Evolutionary conservation across 2,113 vertebrate genomes (phyloP), one percentile per base, ranked within the genome.

Genomic region (Solea solea): DNA sequence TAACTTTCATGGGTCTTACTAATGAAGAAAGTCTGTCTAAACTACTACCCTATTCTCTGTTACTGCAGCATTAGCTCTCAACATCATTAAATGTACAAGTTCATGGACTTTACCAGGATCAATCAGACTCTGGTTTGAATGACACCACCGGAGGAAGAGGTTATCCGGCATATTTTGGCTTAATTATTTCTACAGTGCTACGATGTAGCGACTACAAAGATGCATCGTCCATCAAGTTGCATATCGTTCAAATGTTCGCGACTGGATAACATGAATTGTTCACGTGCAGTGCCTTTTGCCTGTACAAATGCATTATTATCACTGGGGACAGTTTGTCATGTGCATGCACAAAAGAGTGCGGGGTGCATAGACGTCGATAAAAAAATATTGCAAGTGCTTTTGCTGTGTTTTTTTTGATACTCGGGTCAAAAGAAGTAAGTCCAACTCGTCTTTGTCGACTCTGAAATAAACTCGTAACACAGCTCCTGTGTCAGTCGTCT

Each of bases 41-140:
- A 27, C 59, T 59, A 51, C 54, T 16, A 46, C 27, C 21, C 60
- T 42, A 6, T 34, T 34, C 34, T 6, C 34, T 34, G 34, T 57
- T 21, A 25, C 14, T 54, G 51, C 62, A 61, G 61, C 61, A 56
- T 74, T 50, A 28, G 15, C 11, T 51, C 39, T 50, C 54, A 48
- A 16, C 55, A 46, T 8, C 42, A 28, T 27, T 40, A n/a, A 50
- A 48, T 48, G 45, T 48, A 48, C 9, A 48, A 13, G 12, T 48
- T 11, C 12, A 4, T 10, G 12, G 45, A 12, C 11, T 13, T 48
- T 12, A 14, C 14, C 45, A 48, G 45, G 45, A 13, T 4, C 45
- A 14, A 2, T 11, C 10, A 48, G 45, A 48, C 45, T 2, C 45
- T 14, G 45, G 45, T 48, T 48, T 48, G 11, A 48, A 48, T 48